phyloP scores from a whole-genome alignment of 1,140 invertebrate genomes.

The Archivesica marissinica region DNA sequence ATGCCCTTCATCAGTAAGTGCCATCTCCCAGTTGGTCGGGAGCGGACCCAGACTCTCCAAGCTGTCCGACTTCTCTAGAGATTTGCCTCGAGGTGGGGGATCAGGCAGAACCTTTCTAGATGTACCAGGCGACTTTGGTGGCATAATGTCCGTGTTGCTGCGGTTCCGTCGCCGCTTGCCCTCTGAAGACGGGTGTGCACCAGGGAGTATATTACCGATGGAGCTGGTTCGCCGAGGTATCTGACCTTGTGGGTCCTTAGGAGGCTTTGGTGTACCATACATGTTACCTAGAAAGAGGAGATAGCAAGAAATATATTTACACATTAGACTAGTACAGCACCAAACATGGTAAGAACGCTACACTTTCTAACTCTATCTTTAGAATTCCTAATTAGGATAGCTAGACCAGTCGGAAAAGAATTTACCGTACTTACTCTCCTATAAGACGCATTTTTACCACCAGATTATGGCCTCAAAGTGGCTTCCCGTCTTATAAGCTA shows the following conservation, averaged over 20 bases:
- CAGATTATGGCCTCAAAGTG: too few species aligned
- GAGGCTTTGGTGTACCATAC: conserved; percentile 85
- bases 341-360: too few species aligned
- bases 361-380: too few species aligned
- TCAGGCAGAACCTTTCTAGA: conserved; percentile 71
- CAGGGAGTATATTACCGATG: conserved; percentile 83
- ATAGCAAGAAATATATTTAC: neutral
- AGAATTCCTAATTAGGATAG: too few species aligned
- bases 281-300: conserved; percentile 82
- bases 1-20: conserved; percentile 97
- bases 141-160: conserved; percentile 83
- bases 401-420: too few species aligned
- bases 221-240: conserved; percentile 78
- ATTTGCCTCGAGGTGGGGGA: conserved; percentile 74
- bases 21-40: conserved; percentile 98
- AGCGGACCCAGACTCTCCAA: conserved; percentile 90
- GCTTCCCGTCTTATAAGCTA: too few species aligned
- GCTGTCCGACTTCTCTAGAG: conserved; percentile 74
- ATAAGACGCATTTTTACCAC: too few species aligned
- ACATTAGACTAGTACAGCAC: too few species aligned
- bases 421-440: too few species aligned
- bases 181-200: conserved; percentile 86
- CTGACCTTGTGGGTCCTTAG: conserved; percentile 80
- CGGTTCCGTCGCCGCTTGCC: conserved; percentile 86
- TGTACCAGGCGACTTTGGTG: conserved; percentile 68